Percentiles rank a stretch among this genome's conserved stretches.
These are phyloP conservation scores for Catagonus wagneri DNA, from an alignment of 2,113 vertebrate genomes.

Conservation along the genomic window DNA sequence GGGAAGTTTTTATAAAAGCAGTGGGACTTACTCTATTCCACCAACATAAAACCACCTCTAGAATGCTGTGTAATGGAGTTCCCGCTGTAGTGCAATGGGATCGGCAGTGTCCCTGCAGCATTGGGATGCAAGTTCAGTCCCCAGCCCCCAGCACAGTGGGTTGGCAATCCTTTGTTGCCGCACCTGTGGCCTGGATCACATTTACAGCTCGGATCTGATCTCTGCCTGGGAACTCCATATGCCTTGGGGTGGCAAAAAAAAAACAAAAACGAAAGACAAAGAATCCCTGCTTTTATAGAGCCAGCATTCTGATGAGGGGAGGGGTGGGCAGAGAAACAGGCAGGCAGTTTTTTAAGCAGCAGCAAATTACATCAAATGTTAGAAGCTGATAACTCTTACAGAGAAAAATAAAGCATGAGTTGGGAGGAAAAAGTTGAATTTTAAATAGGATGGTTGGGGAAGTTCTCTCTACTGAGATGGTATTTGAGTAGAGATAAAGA, in stretches of 20 bases:
- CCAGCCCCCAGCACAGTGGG: no score
- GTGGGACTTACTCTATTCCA: background rate
- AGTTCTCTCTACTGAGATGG: background rate
- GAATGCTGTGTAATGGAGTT: background rate
- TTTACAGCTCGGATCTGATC: no score
- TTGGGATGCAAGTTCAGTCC: no score
- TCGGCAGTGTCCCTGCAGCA: no score
- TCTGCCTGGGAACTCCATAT: no score
- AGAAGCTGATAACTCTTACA: background rate
- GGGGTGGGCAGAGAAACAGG: background rate
- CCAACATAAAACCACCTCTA: background rate
- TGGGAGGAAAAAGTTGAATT: background rate
- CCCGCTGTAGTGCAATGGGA: no score
- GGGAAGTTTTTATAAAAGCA: background rate
- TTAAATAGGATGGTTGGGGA: background rate
- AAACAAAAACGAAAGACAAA: no score
- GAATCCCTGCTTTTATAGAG: background rate
- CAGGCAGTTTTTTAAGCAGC: background rate
- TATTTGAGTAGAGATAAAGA: background rate
- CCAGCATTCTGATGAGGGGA: background rate
- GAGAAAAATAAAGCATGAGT: background rate
- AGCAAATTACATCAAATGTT: background rate
- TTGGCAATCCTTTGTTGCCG: no score
- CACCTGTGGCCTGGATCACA: no score
- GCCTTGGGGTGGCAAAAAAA: no score